phyloP scores from a whole-genome alignment of 2,888 invertebrate genomes.

The Eudemis profundana region DNA sequence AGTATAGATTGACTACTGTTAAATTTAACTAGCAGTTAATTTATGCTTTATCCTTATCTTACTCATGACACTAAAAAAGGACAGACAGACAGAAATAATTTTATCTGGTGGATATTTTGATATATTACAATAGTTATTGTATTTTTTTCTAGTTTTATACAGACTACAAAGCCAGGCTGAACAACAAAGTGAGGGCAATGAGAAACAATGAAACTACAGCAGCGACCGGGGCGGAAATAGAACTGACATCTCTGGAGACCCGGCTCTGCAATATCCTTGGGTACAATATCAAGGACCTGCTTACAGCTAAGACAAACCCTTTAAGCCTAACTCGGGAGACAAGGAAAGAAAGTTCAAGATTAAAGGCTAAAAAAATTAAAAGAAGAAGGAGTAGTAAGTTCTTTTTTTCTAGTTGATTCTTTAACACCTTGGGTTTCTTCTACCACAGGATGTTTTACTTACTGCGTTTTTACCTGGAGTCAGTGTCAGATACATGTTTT shows the following conservation, averaged over 20 bases:
- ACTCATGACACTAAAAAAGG: too few species aligned
- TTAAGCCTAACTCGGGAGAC: conserved; percentile 22
- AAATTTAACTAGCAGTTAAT: too few species aligned
- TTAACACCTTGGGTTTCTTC: too few species aligned
- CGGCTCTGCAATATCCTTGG: conserved; percentile 38
- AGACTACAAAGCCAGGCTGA: conserved; percentile 40
- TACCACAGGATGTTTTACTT: too few species aligned
- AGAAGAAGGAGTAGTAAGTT: conserved; percentile 36
- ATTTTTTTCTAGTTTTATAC: conserved; percentile 35
- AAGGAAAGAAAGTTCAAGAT: conserved; percentile 22
- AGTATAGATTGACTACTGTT: too few species aligned
- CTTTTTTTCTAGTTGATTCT: background rate
- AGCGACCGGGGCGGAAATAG: conserved; percentile 41
- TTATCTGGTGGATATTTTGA: background rate
- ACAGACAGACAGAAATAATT: background rate
- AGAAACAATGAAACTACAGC: conserved; percentile 43
- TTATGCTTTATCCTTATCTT: too few species aligned
- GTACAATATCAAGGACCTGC: conserved; percentile 39
- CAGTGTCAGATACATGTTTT: too few species aligned
- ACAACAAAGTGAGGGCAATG: conserved; percentile 41
- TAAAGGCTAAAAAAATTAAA: conserved; percentile 20
- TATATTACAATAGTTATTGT: background rate
- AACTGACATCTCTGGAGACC: conserved; percentile 37
- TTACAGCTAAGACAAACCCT: conserved; percentile 33
- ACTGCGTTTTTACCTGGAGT: too few species aligned